A percentile compares a stretch with the other conserved stretches of the same genome.
These are phyloP conservation scores for Drosophila mayaguana DNA, from an alignment of 2,888 invertebrate genomes.

Conservation along the genomic window DNA sequence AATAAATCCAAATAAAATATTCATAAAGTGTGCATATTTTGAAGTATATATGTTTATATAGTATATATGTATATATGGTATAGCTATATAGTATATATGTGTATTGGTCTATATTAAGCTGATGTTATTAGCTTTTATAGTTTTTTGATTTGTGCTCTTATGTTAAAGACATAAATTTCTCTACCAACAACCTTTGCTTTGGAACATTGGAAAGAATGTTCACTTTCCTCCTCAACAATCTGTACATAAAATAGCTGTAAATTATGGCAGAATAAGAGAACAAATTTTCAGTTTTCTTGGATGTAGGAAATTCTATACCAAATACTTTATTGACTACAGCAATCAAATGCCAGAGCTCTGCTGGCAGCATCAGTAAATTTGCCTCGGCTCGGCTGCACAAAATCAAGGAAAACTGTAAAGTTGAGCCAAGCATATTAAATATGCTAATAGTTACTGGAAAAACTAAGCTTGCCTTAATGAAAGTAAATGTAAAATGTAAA, in stretches of 20 bases:
- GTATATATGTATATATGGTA: not conserved
- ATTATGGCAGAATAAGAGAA: not conserved
- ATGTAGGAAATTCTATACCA: not conserved
- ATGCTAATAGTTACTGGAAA: not conserved
- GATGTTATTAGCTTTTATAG: not conserved
- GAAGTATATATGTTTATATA: not conserved
- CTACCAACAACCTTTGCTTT: not conserved
- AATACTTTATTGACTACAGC: not conserved
- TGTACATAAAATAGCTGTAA: not conserved
- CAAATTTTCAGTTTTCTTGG: not conserved
- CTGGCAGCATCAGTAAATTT: not conserved
- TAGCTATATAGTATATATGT: too few species aligned
- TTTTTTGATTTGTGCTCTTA: not conserved
- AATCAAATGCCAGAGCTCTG: not conserved
- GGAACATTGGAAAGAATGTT: not conserved
- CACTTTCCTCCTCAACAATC: not conserved
- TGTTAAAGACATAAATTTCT: not conserved
- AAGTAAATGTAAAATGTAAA: not conserved
- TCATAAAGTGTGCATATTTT: constrained; percentile 2
- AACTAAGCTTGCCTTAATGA: not conserved
- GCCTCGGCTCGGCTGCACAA: not conserved
- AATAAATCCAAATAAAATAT: constrained; percentile 7
- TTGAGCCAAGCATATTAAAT: not conserved
- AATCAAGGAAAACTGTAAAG: not conserved
- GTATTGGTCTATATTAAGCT: too few species aligned